Conservation (phyloP, 2,113 vertebrate species). For the Grallaria varia region DNA sequence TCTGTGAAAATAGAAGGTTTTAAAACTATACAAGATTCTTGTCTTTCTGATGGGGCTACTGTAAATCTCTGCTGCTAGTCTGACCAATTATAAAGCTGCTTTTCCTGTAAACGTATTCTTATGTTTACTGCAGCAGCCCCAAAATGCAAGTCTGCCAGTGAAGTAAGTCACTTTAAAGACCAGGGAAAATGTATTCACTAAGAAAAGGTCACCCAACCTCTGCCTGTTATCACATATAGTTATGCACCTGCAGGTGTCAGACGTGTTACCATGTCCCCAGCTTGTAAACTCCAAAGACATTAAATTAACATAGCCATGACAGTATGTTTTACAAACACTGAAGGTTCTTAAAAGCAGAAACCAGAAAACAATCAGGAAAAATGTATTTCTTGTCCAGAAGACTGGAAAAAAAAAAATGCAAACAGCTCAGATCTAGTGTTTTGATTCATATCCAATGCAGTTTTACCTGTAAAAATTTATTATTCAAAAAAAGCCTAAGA, state of each 20-base stretch:
- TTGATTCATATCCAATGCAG: not conserved
- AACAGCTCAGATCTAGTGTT: not conserved
- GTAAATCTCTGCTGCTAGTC: not conserved
- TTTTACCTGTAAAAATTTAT: not conserved
- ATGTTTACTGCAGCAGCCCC: not conserved
- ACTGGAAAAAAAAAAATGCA: not conserved
- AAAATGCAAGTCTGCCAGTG: not conserved
- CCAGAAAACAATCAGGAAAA: not conserved
- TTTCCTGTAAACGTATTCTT: not conserved
- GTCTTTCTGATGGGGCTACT: not conserved
- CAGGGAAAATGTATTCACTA: not conserved
- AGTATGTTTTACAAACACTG: not conserved
- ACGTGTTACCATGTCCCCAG: accelerated
- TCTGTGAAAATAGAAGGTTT: constrained; percentile 3
- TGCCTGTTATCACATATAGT: not conserved
- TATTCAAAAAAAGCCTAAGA: not conserved
- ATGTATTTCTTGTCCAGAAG: not conserved
- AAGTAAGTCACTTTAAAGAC: not conserved
- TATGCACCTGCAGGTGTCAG: not conserved
- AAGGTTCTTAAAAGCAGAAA: not conserved
- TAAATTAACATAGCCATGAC: not conserved
- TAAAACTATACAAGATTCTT: not conserved
- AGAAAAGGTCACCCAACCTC: not conserved
- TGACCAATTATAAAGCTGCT: not conserved
- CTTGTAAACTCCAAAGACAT: not conserved